Conservation (phyloP, 2,113 vertebrate species). For the Thunnus maccoyii region DNA sequence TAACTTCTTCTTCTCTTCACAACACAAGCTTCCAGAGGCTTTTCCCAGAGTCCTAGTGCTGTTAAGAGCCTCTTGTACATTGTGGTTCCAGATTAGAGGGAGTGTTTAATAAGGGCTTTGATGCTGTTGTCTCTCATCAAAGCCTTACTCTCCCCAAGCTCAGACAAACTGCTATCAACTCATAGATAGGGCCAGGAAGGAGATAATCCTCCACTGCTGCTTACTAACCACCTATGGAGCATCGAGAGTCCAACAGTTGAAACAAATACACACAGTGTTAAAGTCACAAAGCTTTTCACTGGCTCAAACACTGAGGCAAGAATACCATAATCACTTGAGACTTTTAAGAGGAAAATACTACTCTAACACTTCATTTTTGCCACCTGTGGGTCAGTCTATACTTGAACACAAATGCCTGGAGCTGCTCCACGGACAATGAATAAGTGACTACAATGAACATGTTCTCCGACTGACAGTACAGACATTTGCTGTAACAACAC, state of each 20-base stretch:
- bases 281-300: background rate
- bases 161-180: slow-evolving; percentile 73
- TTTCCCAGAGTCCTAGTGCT: slow-evolving; percentile 60
- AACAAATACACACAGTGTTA: slow-evolving; percentile 15
- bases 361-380: slow-evolving; percentile 25
- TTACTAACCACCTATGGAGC: slow-evolving; percentile 41
- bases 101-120: slow-evolving; percentile 81
- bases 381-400: slow-evolving; percentile 50
- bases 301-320: background rate
- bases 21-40: slow-evolving; percentile 49
- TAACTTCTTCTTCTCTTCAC: slow-evolving; percentile 14
- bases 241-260: slow-evolving; percentile 5
- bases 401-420: slow-evolving; percentile 42
- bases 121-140: slow-evolving; percentile 74
- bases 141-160: slow-evolving; percentile 58
- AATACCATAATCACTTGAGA: slow-evolving; percentile 5
- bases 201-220: slow-evolving; percentile 53
- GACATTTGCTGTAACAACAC: slow-evolving; percentile 25
- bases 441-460: slow-evolving; percentile 19
- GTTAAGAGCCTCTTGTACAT: slow-evolving; percentile 72
- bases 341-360: slow-evolving; percentile 28
- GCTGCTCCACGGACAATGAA: slow-evolving; percentile 31
- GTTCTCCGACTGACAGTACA: slow-evolving; percentile 12
- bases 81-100: slow-evolving; percentile 69
- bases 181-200: slow-evolving; percentile 42